Conservation (phyloP, 2,113 vertebrate genomes). For the Anhinga rufa region DNA sequence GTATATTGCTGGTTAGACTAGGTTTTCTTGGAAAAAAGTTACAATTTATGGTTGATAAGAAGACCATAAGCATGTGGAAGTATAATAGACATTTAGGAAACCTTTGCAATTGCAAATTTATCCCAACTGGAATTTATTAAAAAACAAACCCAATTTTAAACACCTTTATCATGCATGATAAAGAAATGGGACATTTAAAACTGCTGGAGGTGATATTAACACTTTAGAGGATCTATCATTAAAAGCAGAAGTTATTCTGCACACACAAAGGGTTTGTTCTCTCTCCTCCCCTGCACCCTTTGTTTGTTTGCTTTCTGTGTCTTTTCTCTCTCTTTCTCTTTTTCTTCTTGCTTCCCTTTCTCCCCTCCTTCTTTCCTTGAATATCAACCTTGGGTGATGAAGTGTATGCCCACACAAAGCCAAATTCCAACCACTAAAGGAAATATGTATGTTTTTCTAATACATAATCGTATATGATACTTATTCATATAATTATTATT, state of each 20-base stretch:
- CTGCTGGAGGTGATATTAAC: background rate
- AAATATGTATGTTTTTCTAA: background rate
- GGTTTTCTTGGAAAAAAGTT: background rate
- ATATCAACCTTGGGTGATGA: background rate
- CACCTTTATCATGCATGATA: background rate
- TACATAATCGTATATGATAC: background rate
- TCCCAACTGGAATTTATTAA: background rate
- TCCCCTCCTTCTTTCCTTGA: background rate
- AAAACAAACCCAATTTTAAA: background rate
- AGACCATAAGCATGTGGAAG: background rate
- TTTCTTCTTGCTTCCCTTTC: background rate
- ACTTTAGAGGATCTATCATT: background rate
- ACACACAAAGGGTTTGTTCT: background rate
- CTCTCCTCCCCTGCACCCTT: fast-evolving
- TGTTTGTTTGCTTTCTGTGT: background rate
- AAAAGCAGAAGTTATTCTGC: background rate
- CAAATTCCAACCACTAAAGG: background rate
- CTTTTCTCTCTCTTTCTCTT: background rate
- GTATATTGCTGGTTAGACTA: background rate
- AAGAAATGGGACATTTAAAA: background rate
- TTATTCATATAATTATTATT: background rate
- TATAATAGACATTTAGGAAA: background rate
- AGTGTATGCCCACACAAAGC: background rate
- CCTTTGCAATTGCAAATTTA: background rate
- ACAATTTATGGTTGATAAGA: background rate